Percentiles rank a stretch among this genome's conserved stretches.
phyloP scores from a whole-genome alignment of 1,140 invertebrate species.

The Notospermus geniculatus region DNA sequence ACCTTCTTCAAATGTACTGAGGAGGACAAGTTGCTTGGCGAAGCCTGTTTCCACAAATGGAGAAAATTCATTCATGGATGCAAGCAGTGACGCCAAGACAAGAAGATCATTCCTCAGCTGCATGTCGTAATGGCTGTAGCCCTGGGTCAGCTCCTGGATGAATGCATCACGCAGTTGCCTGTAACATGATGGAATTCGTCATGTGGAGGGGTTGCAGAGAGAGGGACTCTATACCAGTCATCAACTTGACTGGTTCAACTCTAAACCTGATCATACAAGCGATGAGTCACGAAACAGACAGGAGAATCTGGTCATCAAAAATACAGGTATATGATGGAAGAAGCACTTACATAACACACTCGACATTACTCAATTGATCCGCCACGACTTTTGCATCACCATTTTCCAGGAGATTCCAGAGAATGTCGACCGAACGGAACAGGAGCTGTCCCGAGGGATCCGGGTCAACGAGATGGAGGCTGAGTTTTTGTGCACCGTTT shows the following conservation, averaged over 20 bases:
- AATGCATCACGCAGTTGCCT: conserved; percentile 55
- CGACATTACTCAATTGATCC: conserved; percentile 47
- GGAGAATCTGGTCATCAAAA: no score
- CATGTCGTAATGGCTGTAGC: conserved; percentile 53
- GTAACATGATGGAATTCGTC: conserved; percentile 22
- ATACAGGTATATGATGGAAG: neutral
- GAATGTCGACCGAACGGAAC: conserved; percentile 52
- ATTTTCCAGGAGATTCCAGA: conserved; percentile 55
- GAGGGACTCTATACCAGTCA: no score
- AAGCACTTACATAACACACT: conserved; percentile 42
- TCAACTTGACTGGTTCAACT: no score
- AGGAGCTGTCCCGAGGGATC: conserved; percentile 48
- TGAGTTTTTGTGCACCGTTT: conserved; percentile 43
- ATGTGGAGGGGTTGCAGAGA: no score
- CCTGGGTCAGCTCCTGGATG: conserved; percentile 49
- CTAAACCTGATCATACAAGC: no score
- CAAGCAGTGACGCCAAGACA: conserved; percentile 45
- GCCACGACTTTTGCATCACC: conserved; percentile 39
- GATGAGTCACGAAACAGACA: no score
- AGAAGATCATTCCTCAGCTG: conserved; percentile 56
- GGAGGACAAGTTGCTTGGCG: conserved; percentile 51
- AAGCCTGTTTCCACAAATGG: conserved; percentile 57
- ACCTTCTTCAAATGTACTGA: conserved; percentile 57
- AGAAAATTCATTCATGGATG: conserved; percentile 37
- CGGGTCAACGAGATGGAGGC: conserved; percentile 43